A percentile compares a stretch with the other conserved stretches of the same genome.
Evolutionary conservation across 2,797 vertebrate genomes (phyloP).

Genomic region (Myioborus miniatus): DNA sequence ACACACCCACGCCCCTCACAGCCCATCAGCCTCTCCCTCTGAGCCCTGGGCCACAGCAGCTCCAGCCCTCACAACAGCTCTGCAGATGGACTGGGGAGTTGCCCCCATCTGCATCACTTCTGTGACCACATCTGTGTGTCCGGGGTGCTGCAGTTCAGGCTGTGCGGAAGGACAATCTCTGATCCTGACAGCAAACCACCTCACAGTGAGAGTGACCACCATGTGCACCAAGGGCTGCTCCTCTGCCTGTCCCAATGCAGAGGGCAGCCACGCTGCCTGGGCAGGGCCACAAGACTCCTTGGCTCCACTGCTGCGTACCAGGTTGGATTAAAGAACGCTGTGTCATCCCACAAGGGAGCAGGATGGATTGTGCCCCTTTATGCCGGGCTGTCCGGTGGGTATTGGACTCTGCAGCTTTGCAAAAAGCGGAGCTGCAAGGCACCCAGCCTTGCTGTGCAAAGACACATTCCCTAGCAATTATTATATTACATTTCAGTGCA

Average conservation of each 20-base stretch:
- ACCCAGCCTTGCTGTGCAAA: background rate
- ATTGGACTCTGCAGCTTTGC: background rate
- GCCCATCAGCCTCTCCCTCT: background rate
- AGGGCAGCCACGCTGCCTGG: fast-evolving
- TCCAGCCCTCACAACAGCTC: background rate
- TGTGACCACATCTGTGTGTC: fast-evolving
- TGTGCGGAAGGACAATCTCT: background rate
- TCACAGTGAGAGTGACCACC: fast-evolving
- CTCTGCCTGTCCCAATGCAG: background rate
- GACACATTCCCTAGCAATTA: background rate
- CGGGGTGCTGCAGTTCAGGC: background rate
- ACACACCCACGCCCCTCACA: background rate
- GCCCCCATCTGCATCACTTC: fast-evolving
- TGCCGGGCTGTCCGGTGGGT: background rate
- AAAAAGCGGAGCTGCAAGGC: background rate
- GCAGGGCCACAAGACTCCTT: background rate
- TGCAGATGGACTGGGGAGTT: background rate
- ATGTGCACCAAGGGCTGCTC: background rate
- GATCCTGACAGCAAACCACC: background rate
- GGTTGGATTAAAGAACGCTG: background rate
- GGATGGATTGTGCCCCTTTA: background rate
- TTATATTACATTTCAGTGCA: background rate
- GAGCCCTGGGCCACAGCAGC: background rate
- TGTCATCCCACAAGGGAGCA: background rate
- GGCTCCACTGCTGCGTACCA: fast-evolving